These are phyloP conservation scores for Furcifer pardalis DNA, from an alignment of 2,797 vertebrate species.

Conservation along the genomic window DNA sequence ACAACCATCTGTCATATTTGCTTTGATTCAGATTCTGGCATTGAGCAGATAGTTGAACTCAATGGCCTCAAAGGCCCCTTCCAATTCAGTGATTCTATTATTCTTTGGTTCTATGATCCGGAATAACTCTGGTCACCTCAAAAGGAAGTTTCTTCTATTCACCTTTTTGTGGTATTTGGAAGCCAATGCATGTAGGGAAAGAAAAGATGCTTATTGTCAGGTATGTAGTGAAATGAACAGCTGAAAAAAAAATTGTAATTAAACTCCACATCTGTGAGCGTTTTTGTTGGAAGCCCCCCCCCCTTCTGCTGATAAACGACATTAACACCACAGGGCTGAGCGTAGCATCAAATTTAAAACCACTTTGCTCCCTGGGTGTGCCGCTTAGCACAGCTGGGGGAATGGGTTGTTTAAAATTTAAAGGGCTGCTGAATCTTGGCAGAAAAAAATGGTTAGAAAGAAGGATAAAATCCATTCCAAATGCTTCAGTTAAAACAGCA, in stretches of 20 bases:
- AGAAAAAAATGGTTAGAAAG: conserved; percentile 45
- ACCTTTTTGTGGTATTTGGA: conserved; percentile 36
- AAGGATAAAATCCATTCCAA: not conserved
- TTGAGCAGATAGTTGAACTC: no score
- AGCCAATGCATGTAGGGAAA: conserved; percentile 13
- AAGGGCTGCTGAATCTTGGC: conserved; percentile 58
- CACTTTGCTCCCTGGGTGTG: conserved; percentile 30
- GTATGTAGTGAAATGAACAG: conserved; percentile 56
- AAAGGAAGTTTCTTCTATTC: conserved; percentile 31
- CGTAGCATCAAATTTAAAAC: conserved; percentile 56
- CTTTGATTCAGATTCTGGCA: no score
- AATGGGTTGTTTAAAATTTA: conserved; percentile 73
- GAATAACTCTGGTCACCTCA: not conserved
- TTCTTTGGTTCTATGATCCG: no score
- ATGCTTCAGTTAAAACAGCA: not conserved
- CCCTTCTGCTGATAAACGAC: conserved; percentile 64
- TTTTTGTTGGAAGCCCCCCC: conserved; percentile 59
- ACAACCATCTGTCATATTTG: no score
- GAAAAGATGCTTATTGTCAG: conserved; percentile 39
- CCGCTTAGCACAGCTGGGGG: conserved; percentile 55
- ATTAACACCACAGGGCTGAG: conserved; percentile 55
- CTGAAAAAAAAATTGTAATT: conserved; percentile 79
- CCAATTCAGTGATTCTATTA: no score
- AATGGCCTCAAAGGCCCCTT: no score
- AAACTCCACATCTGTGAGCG: conserved; percentile 76